These are phyloP conservation scores for Sphaeridia pumilis DNA, from an alignment of 2,888 invertebrate species.

Conservation along the genomic window DNA sequence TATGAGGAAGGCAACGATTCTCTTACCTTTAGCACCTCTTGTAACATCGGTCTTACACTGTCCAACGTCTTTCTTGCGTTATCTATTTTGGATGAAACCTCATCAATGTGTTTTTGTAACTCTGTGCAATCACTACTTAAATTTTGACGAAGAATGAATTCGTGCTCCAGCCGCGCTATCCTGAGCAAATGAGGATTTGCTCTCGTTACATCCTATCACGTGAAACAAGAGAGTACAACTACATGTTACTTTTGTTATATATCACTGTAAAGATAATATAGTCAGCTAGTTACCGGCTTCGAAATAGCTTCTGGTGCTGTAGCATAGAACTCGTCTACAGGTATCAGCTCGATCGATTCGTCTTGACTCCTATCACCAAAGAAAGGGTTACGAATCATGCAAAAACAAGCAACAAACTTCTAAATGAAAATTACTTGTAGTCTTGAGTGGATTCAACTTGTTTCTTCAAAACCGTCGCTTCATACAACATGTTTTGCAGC, in stretches of 20 bases:
- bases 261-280: too few relatives aligned
- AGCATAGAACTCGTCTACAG: slow-evolving; percentile 68
- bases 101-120: slow-evolving; percentile 62
- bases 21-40: slow-evolving; percentile 52
- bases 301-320: slow-evolving; percentile 61
- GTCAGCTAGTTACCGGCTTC: slow-evolving; percentile 51
- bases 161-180: slow-evolving; percentile 80
- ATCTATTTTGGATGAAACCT: slow-evolving; percentile 61
- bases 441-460: slow-evolving; percentile 91
- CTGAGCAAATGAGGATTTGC: slow-evolving; percentile 65
- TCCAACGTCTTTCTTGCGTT: slow-evolving; percentile 63
- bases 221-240: too few relatives aligned
- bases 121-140: slow-evolving; percentile 63
- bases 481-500: slow-evolving; percentile 85
- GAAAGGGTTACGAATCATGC: not conserved
- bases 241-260: too few relatives aligned
- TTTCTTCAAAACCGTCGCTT: slow-evolving; percentile 82
- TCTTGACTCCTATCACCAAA: slow-evolving; percentile 61
- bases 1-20: too few relatives aligned
- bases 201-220: slow-evolving; percentile 57
- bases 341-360: slow-evolving; percentile 78
- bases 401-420: not conserved
- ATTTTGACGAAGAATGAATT: slow-evolving; percentile 73
- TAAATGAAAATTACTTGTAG: slow-evolving; percentile 51
- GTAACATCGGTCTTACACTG: slow-evolving; percentile 67